phyloP scores from a whole-genome alignment of 2,113 vertebrate genomes.

The Oriolus oriolus region DNA sequence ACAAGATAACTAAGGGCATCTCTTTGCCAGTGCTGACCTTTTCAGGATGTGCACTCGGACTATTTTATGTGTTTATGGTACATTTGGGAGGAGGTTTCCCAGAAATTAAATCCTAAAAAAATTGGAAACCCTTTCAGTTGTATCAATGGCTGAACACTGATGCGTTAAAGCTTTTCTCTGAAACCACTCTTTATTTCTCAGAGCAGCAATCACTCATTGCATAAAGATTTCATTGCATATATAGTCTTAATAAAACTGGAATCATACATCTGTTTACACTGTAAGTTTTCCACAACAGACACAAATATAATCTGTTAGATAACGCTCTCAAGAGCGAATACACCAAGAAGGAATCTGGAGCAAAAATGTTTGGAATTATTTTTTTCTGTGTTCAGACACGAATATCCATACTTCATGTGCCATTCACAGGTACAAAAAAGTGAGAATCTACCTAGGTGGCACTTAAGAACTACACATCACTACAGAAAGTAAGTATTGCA shows the following conservation, averaged over 20 bases:
- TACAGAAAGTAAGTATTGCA: neutral
- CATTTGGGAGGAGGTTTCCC: neutral
- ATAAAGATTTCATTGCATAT: neutral
- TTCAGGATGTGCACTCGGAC: neutral
- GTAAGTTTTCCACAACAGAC: neutral
- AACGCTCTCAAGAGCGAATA: neutral
- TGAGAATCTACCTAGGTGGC: neutral
- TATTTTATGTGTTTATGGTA: neutral
- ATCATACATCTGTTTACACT: neutral
- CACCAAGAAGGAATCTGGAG: neutral
- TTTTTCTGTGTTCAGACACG: neutral
- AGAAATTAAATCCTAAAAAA: neutral
- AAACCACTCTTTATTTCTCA: neutral
- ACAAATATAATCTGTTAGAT: neutral
- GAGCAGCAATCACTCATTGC: neutral
- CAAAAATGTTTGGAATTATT: neutral
- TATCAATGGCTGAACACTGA: neutral
- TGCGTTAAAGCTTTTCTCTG: neutral
- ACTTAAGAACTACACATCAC: neutral
- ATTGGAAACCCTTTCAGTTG: neutral
- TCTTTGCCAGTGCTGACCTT: neutral
- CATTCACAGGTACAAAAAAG: neutral
- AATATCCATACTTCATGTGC: neutral
- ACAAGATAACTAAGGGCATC: neutral
- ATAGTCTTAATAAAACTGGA: neutral